Base-by-base conservation (phyloP, 2,113 vertebrate species). In the Uria lomvia region DNA sequence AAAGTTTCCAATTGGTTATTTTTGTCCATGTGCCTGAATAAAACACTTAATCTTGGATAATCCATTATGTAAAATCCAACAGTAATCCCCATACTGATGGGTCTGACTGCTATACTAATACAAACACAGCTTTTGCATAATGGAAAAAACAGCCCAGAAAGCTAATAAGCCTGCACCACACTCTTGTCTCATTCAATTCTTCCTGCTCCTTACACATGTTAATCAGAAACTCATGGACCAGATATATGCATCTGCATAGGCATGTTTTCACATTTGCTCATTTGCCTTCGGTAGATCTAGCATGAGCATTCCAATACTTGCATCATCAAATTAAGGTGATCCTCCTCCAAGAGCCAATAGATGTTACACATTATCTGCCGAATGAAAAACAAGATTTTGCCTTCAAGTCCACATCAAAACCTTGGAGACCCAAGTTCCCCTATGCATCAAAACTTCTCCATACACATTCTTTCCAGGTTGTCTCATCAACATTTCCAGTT, bases 1-100 rank as follows among this genome's bases (percentile, higher is more conserved):
- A 98, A 97, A 97, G 97, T 68, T 96, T 96, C 97, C 98, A 98
- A 98, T 94, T 96, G 92, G 97, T 98, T 98, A 98, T 98, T 98
- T 98, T 98, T 95, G 97, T 95, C 98, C 97, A 95, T 94, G 96
- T 97, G 95, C 96, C 97, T 98, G 98, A 98, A 98, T 98, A 98
- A 98, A 97, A 98, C 98, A 96, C 98, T 98, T 99, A 98, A 97
- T 95, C 97, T 97, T 96, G 96, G 95, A 91, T 99, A 98, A 99
- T 98, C 98, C 96, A 94, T 96, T 98, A 98, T 84, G 81, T 96
- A 94, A 98, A 98, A 98, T 98, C 94, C 98, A 97, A 91, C 92
- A 15, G 84, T 98, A 98, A 99, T 98, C 98, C 98, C 93, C 96
- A 97, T 95, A 96, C 63, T 81, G 96, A 98, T 98, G 95, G 81